phyloP scores from a whole-genome alignment of 2,113 vertebrate genomes.

The Cebidichthys violaceus region DNA sequence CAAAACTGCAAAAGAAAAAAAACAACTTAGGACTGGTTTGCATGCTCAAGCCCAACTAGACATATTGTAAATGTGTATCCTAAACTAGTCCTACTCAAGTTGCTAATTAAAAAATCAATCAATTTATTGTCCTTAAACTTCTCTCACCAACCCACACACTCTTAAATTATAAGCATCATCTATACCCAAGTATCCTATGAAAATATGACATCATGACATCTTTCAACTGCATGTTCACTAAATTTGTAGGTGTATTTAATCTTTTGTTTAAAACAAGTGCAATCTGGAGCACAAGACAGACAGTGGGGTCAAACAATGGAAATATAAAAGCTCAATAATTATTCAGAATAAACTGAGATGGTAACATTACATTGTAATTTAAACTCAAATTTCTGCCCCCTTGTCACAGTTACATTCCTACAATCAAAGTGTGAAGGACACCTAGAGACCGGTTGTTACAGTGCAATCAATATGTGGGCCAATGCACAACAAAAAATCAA shows the following conservation, averaged over 20 bases:
- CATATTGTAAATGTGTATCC: not conserved
- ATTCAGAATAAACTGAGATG: not conserved
- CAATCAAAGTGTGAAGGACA: not conserved
- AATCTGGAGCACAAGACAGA: not conserved
- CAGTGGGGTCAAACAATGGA: not conserved
- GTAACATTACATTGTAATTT: not conserved
- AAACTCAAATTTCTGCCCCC: not conserved
- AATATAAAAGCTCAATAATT: not conserved
- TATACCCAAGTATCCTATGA: not conserved
- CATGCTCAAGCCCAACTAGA: not conserved
- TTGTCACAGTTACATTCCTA: not conserved
- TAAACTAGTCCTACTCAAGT: not conserved
- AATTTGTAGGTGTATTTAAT: constrained; percentile 10
- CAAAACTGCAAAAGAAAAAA: not conserved
- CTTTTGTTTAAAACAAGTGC: not conserved
- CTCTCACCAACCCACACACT: not conserved
- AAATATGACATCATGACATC: not conserved
- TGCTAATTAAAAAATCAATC: too few species aligned
- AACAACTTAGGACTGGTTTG: not conserved
- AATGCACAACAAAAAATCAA: not conserved
- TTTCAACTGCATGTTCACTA: constrained; percentile 5
- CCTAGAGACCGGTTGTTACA: not conserved
- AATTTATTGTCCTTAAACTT: not conserved
- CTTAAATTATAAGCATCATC: not conserved
- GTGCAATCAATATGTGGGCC: not conserved